Evolutionary conservation across 2,888 invertebrate genomes (phyloP), one percentile per base, ranked within the genome.

Genomic region (Deilephila elpenor): DNA sequence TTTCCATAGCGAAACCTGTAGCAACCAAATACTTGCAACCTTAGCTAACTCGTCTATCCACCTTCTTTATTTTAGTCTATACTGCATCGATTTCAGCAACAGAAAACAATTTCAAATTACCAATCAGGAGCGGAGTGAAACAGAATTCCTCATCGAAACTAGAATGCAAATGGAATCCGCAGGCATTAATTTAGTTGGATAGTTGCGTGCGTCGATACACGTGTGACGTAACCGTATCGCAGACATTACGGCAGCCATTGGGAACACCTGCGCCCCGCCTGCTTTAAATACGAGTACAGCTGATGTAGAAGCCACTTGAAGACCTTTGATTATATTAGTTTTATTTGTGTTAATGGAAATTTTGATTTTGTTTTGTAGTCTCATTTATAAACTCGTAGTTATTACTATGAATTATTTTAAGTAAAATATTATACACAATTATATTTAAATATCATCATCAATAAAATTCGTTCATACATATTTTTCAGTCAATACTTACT

Each of bases 221-320:
- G 62, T 76, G 78, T 83, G 76, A 79, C 73, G 77, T 77, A 76
- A 82, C 75, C 80, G 73, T 79, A 82, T 80, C 79, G 79, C 77
- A 79, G 76, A 78, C 74, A 82, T 80, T 79, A 81, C 76, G 75
- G 73, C 70, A 74, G 77, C 82, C 78, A 84, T 88, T 85, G 75
- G 74, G 73, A 37, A 77, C 88, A 88, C 88, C 87, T 88, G 87
- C 75, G 79, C 80, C 71, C 71, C 76, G 73, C 59, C 74, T 78
- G 74, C 76, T 79, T 78, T 76, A 82, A 82, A 83, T 82, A 78
- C 80, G 76, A 75, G 77, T 51, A 72, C 72, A 73, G n/a, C n/a
- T n/a, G 75, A 78, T 78, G 75, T 73, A 77, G 71, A 67, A 74
- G 56, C 5, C 4, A 53, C 73, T 79, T 75, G 79, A 80, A 75